Evolutionary conservation across 2,888 invertebrate genomes (phyloP).

Genomic region (Xanthia icteritia): DNA sequence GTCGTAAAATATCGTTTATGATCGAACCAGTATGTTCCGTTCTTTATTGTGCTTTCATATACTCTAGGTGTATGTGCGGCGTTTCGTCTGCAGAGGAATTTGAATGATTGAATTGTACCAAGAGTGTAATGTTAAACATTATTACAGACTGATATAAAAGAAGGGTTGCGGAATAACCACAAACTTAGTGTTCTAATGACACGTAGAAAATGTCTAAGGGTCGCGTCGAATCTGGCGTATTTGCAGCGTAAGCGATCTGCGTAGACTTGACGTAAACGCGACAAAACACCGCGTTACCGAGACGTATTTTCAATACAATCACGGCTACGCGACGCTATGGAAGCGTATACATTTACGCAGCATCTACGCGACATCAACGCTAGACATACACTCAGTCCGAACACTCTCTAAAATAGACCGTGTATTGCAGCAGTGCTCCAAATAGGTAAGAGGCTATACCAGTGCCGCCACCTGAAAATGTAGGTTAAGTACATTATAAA

Average conservation of each 20-base stretch:
- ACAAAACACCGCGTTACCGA: not conserved
- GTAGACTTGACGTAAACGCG: not conserved
- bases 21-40: slow-evolving; percentile 31
- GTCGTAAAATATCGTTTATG: slow-evolving; percentile 61
- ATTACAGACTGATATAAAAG: not conserved
- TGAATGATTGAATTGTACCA: slow-evolving; percentile 14
- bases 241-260: not conserved
- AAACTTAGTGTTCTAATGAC: not conserved
- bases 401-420: not conserved
- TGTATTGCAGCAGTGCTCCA: not conserved
- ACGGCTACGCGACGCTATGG: not conserved
- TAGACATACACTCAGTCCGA: not conserved
- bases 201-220: not conserved
- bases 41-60: slow-evolving; percentile 46
- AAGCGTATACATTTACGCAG: not conserved
- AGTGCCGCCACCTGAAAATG: slow-evolving; percentile 10
- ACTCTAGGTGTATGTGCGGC: slow-evolving; percentile 22
- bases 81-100: not conserved
- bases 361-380: not conserved
- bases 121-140: not conserved
- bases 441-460: not conserved
- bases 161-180: not conserved
- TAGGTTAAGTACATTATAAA: slow-evolving; percentile 41
- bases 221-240: not conserved
- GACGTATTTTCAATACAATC: not conserved